phyloP scores from a whole-genome alignment of 2,797 vertebrate genomes.

The Acanthopagrus latus region DNA sequence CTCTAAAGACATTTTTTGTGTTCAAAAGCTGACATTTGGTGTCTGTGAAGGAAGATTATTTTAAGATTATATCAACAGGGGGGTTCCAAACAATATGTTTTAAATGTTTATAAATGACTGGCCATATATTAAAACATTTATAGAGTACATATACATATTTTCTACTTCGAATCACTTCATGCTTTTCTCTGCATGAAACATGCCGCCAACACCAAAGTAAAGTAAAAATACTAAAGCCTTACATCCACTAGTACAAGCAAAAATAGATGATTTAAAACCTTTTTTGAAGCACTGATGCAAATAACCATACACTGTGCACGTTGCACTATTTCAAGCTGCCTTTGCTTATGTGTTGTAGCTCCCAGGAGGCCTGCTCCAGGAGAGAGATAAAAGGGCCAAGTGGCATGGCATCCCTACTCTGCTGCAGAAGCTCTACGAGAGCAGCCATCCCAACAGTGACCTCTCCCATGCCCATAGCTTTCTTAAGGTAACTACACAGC shows the following conservation, averaged over 20 bases:
- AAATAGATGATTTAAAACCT: neutral
- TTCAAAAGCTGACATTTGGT: neutral
- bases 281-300: neutral
- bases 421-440: slow-evolving; percentile 92
- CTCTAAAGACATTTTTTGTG: neutral
- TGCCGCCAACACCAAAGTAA: neutral
- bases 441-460: slow-evolving; percentile 96
- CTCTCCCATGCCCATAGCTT: slow-evolving; percentile 93
- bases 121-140: neutral
- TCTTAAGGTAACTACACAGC: slow-evolving; percentile 89
- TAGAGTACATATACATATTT: neutral
- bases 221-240: no score
- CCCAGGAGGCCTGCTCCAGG: slow-evolving; percentile 91
- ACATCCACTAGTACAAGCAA: neutral
- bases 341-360: slow-evolving; percentile 84
- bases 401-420: slow-evolving; percentile 97
- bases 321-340: slow-evolving; percentile 1
- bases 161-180: neutral
- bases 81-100: neutral
- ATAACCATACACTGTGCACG: neutral
- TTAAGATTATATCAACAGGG: no score
- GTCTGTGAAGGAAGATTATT: neutral
- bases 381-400: slow-evolving; percentile 94
- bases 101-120: neutral
- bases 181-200: neutral